Conservation (phyloP, 1,140 invertebrate genomes). For the Helicoverpa zea region DNA sequence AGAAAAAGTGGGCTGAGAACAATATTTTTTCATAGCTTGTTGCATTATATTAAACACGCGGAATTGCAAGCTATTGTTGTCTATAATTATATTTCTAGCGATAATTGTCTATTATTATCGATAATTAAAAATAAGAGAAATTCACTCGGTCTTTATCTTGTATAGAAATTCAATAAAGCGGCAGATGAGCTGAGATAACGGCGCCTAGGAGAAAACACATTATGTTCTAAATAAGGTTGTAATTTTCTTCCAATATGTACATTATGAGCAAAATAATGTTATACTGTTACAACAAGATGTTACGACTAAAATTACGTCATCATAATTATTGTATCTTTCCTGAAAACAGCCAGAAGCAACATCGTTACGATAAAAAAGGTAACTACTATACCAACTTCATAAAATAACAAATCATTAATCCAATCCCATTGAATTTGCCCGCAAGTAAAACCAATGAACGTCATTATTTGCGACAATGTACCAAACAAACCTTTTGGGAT, state of each 20-base stretch:
- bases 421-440: constrained; percentile 47
- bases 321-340: constrained; percentile 13
- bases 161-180: not conserved
- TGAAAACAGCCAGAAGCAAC: constrained; percentile 15
- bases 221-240: not conserved
- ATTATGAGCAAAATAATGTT: constrained; percentile 23
- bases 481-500: constrained; percentile 47
- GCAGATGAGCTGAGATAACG: not conserved
- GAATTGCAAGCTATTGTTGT: constrained; percentile 11
- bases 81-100: not conserved
- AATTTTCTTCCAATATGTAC: constrained; percentile 12
- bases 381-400: constrained; percentile 40
- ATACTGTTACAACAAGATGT: constrained; percentile 16
- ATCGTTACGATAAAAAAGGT: constrained; percentile 27
- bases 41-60: constrained; percentile 22
- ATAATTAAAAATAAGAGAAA: not conserved
- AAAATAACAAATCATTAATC: constrained; percentile 49
- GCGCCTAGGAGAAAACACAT: not conserved
- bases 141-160: not conserved
- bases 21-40: constrained; percentile 30
- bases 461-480: constrained; percentile 53
- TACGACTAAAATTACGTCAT: constrained; percentile 2
- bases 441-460: constrained; percentile 46
- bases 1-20: constrained; percentile 32
- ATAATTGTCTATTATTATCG: too few relatives aligned